Base-by-base conservation (phyloP, 2,888 invertebrate species). In the Shargacucullia verbasci region DNA sequence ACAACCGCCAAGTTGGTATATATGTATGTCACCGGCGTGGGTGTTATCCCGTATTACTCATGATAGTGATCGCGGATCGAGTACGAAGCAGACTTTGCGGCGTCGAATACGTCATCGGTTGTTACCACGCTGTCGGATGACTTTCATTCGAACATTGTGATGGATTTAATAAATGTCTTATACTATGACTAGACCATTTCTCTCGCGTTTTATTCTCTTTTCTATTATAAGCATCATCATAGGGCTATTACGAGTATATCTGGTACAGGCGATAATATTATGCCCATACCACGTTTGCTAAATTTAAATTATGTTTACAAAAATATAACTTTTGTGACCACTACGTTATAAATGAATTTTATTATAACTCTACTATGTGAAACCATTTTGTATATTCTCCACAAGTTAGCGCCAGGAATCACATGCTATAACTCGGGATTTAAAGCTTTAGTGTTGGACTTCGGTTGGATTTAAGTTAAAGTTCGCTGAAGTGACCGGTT, bases 71-170 rank as follows among this genome's bases (percentile, higher is more conserved):
- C 78, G 65, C 66, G 55, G 53, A 63, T 68, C 60, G 64, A 69
- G 73, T 70, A 62, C 58, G 76, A 47, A 56, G 72, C 70, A 82
- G 81, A 82, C 81, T 69, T 62, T 61, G 55, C 40, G 81, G 82
- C 82, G 81, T 49, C 81, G 63, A 40, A 63, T 69, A 76, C 74
- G 80, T 78, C 80, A 77, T 59, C 49, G 55, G 60, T 57, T 64
- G 68, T 61, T 65, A 72, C 60, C 53, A 68, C 54, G 38, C 57
- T 65, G 55, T 68, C 58, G 67, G 64, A 72, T 59, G 61, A 73
- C 59, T 69, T 76, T 66, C 63, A 68, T 57, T 57, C 49, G 43
- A 41, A 49, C 15, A 47, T 34, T 56, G 48, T 50, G 56, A 33
- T 54, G 61, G 39, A 59, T 41, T 59, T 57, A 66, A 39, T 50